These are phyloP conservation scores for Ephestia elutella DNA, from an alignment of 1,140 invertebrate genomes.

Conservation along the genomic window DNA sequence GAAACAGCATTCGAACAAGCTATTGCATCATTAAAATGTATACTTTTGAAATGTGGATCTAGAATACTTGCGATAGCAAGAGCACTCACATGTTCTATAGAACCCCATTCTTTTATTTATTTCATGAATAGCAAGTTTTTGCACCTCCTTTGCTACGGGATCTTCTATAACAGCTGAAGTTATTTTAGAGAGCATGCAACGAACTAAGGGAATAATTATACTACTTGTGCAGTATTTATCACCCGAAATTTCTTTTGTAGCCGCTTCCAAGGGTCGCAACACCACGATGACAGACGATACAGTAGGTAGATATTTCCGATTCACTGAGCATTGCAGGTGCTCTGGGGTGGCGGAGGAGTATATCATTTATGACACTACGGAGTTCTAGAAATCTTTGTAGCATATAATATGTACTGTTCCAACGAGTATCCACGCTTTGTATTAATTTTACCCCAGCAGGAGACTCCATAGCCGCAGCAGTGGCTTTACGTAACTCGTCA, in stretches of 20 bases:
- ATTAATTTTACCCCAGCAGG: constrained; percentile 32
- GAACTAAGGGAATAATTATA: constrained; percentile 56
- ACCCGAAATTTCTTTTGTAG: constrained; percentile 56
- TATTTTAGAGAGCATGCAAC: constrained; percentile 45
- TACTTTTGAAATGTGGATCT: constrained; percentile 19
- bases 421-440: constrained; percentile 34
- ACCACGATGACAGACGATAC: constrained; percentile 36
- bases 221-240: constrained; percentile 61
- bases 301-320: constrained; percentile 36
- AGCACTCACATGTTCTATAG: constrained; percentile 24
- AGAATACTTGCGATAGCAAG: constrained; percentile 17
- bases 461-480: too few species aligned
- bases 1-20: constrained; percentile 8
- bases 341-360: constrained; percentile 36
- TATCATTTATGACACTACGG: constrained; percentile 35
- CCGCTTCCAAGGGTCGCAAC: constrained; percentile 46
- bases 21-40: constrained; percentile 15
- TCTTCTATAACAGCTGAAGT: constrained; percentile 22
- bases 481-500: constrained; percentile 21
- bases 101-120: constrained; percentile 38
- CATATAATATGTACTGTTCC: constrained; percentile 42
- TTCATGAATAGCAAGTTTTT: constrained; percentile 24
- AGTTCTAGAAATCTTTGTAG: constrained; percentile 48
- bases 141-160: constrained; percentile 23
- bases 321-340: constrained; percentile 45